Evolutionary conservation across 1,140 invertebrate genomes (phyloP).

Genomic region (Panagrolaimus sp.): DNA sequence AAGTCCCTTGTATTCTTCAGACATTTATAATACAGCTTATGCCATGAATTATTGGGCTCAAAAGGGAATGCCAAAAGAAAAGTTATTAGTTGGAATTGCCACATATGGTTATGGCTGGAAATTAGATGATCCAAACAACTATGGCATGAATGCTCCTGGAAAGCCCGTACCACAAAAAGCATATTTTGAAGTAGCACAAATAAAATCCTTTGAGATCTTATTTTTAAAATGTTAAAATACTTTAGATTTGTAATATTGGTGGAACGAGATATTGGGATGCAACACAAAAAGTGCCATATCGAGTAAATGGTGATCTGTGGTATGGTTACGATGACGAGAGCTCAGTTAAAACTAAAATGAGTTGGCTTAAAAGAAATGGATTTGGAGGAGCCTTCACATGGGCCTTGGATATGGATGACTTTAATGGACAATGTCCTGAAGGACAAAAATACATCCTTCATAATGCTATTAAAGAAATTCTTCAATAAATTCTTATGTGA

Average conservation of each 20-base stretch:
- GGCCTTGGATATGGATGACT: constrained; percentile 69
- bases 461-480: background rate
- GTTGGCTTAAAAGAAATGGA: constrained; percentile 64
- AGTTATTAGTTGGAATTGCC: no score
- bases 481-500: background rate
- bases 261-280: constrained; percentile 19
- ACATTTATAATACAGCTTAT: no score
- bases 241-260: background rate
- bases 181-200: no score
- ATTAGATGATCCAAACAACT: no score
- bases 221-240: no score
- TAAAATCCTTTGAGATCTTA: no score
- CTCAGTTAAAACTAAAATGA: constrained; percentile 62
- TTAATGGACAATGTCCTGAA: background rate
- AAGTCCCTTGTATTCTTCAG: no score
- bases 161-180: no score
- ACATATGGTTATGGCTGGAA: no score
- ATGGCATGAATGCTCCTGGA: no score
- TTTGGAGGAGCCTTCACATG: constrained; percentile 91
- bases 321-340: constrained; percentile 81
- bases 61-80: no score
- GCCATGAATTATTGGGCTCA: no score
- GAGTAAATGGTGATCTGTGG: constrained; percentile 68
- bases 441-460: background rate
- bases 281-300: constrained; percentile 9